These are phyloP conservation scores for Mellivora capensis DNA, from an alignment of 2,113 vertebrate genomes.

Conservation along the genomic window DNA sequence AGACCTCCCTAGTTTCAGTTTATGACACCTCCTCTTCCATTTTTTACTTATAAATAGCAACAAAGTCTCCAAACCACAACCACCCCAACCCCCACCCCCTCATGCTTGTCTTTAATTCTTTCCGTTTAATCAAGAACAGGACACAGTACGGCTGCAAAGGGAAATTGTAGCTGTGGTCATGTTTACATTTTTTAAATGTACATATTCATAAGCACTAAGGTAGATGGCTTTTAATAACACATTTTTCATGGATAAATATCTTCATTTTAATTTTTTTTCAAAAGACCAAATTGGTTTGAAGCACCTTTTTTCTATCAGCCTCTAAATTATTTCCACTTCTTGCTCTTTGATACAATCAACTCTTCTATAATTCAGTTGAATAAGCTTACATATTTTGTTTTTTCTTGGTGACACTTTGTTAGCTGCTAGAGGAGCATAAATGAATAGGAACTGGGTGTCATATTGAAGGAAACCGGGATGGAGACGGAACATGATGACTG, in stretches of 20 bases:
- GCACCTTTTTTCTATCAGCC: not conserved
- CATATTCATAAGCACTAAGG: not conserved
- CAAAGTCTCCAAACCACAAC: slow-evolving; percentile 21
- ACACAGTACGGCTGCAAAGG: not conserved
- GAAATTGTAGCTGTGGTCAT: not conserved
- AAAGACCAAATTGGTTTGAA: not conserved
- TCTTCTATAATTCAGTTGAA: not conserved
- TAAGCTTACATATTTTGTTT: not conserved
- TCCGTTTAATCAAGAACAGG: slow-evolving; percentile 52
- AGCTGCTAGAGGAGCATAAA: not conserved
- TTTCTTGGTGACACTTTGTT: not conserved
- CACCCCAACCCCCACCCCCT: not conserved
- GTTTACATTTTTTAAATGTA: not conserved
- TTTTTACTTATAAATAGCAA: slow-evolving; percentile 53
- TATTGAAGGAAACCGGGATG: not conserved
- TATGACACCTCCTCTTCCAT: slow-evolving; percentile 51
- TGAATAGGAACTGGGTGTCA: not conserved
- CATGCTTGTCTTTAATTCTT: not conserved
- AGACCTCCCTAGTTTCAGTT: slow-evolving; percentile 61
- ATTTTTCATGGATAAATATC: not conserved
- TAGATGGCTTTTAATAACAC: not conserved
- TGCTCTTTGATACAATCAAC: not conserved
- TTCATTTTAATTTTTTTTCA: not conserved
- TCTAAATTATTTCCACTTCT: not conserved
- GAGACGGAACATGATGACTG: not conserved